A percentile compares a stretch with the other conserved stretches of the same genome.
Evolutionary conservation across 2,113 vertebrate genomes (phyloP).

Genomic region (Trogon melanurus): DNA sequence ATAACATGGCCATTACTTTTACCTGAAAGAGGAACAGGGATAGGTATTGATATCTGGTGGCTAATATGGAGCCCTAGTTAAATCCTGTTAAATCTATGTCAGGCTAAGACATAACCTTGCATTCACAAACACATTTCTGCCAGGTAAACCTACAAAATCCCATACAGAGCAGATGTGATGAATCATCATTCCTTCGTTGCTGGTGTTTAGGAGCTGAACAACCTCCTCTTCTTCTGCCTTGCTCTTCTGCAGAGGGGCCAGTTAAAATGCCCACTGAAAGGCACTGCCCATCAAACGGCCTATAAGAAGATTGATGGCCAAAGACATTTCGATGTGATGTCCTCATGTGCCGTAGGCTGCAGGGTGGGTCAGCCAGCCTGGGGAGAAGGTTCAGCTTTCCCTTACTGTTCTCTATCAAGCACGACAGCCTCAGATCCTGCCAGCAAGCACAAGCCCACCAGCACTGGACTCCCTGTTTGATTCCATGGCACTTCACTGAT

Average conservation of each 20-base stretch:
- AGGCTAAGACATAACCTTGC: neutral
- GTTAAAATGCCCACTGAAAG: neutral
- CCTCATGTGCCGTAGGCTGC: neutral
- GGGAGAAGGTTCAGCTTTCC: neutral
- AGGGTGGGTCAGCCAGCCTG: fast-evolving
- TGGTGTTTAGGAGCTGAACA: neutral
- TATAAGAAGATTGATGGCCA: neutral
- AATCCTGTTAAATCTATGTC: neutral
- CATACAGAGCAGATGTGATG: neutral
- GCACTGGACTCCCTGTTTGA: neutral
- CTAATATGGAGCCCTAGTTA: neutral
- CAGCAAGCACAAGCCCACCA: neutral
- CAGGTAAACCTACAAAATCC: neutral
- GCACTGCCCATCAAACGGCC: too few relatives aligned
- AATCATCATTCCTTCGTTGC: neutral
- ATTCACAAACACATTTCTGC: neutral
- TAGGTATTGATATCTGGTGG: neutral
- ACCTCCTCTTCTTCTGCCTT: neutral
- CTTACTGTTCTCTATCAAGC: neutral
- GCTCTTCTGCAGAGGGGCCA: neutral
- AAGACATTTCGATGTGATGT: neutral
- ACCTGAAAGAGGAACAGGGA: neutral
- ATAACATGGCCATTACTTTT: neutral
- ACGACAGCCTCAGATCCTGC: neutral
- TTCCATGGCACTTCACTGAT: neutral